Percentiles rank a stretch among this genome's conserved stretches.
phyloP scores from a whole-genome alignment of 2,113 vertebrate species.

The Hymenochirus boettgeri region DNA sequence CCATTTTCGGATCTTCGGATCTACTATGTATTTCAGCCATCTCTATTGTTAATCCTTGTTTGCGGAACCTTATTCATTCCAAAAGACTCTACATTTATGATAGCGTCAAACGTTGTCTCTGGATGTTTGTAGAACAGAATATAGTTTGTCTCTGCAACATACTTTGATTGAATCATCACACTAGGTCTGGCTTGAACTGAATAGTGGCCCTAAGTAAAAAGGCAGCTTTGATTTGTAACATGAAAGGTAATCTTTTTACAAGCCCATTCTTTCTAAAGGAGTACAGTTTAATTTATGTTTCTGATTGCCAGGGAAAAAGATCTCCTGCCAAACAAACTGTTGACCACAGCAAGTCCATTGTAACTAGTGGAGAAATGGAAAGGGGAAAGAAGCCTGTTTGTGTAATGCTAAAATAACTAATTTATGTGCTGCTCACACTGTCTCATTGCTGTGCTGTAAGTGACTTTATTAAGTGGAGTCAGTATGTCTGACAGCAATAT shows the following conservation, averaged over 20 bases:
- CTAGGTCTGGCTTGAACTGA: neutral
- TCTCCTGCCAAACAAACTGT: conserved; percentile 46
- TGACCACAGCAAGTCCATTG: conserved; percentile 42
- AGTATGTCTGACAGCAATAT: conserved; percentile 62
- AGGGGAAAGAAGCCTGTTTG: conserved; percentile 48
- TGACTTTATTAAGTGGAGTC: conserved; percentile 69
- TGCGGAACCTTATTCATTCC: too few relatives aligned
- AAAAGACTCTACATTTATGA: conserved; percentile 1
- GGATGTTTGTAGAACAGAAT: conserved; percentile 13
- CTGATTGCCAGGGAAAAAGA: conserved; percentile 13
- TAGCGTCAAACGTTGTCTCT: conserved; percentile 3
- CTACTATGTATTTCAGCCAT: too few relatives aligned
- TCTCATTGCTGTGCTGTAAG: conserved; percentile 54
- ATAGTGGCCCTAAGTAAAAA: neutral
- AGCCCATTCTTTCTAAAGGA: conserved; percentile 30
- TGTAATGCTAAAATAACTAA: conserved; percentile 53
- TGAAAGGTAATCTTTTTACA: conserved; percentile 30
- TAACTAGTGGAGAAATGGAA: conserved; percentile 42
- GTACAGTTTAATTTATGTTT: conserved; percentile 28
- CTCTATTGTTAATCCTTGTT: too few relatives aligned
- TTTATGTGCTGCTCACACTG: conserved; percentile 57
- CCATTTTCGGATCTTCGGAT: too few relatives aligned
- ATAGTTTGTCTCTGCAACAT: conserved; percentile 9
- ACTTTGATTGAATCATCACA: conserved; percentile 1
- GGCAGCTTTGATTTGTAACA: conserved; percentile 24